A percentile compares a stretch with the other conserved stretches of the same genome.
These are phyloP conservation scores for Silurus asotus DNA, from an alignment of 2,113 vertebrate genomes.

Conservation along the genomic window DNA sequence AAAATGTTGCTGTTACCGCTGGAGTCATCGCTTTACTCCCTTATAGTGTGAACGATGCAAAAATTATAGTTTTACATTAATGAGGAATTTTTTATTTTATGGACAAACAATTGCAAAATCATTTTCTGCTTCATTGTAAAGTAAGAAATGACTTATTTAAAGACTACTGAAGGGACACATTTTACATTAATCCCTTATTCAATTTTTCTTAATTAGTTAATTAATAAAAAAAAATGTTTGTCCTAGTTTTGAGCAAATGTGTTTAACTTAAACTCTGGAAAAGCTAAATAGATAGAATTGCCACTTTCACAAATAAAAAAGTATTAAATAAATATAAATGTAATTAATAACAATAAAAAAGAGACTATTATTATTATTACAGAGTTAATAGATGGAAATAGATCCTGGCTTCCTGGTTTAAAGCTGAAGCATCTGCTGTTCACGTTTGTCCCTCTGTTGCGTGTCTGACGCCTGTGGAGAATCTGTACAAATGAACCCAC, in stretches of 20 bases:
- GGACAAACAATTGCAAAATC: neutral
- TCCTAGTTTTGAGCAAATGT: slow-evolving; percentile 51
- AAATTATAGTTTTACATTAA: neutral
- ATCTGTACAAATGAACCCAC: neutral
- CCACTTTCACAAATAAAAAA: slow-evolving; percentile 50
- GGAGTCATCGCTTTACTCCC: neutral
- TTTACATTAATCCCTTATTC: neutral
- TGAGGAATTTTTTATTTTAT: neutral
- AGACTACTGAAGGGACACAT: neutral
- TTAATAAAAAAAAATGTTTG: neutral
- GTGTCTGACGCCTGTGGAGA: neutral
- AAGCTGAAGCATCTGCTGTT: slow-evolving; percentile 13
- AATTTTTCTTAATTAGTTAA: no score
- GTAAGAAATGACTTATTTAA: neutral
- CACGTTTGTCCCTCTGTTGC: slow-evolving; percentile 7
- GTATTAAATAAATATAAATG: no score
- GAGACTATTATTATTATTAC: neutral
- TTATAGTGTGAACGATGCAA: neutral
- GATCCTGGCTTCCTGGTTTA: slow-evolving; percentile 25
- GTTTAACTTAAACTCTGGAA: slow-evolving; percentile 51
- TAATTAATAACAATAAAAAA: slow-evolving; percentile 13
- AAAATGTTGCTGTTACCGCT: neutral
- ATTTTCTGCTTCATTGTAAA: neutral
- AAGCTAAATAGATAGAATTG: slow-evolving; percentile 44
- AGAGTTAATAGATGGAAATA: neutral